Conservation (phyloP, 2,797 vertebrate genomes). For the Anisognathus igniventris region DNA sequence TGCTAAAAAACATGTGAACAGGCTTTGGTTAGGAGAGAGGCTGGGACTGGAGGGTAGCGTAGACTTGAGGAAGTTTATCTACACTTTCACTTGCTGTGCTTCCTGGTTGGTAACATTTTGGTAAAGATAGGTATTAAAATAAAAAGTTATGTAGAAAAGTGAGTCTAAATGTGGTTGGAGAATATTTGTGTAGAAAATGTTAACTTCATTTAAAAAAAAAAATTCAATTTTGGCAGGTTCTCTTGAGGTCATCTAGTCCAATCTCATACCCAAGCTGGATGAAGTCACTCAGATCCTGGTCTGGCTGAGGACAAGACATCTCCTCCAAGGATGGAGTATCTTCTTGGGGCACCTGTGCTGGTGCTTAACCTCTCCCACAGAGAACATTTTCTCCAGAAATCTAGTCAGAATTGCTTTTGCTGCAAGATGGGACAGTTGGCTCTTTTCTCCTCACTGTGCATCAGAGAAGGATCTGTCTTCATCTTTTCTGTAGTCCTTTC, state of each 20-base stretch:
- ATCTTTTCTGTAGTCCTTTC: neutral
- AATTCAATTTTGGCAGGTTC: neutral
- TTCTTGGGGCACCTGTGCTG: neutral
- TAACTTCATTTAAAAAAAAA: neutral
- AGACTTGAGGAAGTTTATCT: neutral
- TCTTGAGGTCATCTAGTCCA: neutral
- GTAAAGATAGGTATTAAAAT: neutral
- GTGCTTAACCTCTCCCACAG: neutral
- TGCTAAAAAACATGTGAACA: neutral
- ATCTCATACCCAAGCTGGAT: neutral
- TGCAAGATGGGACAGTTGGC: neutral
- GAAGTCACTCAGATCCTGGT: neutral
- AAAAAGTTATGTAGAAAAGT: neutral
- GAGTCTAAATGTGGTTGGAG: neutral
- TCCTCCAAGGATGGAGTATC: neutral
- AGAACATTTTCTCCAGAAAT: neutral
- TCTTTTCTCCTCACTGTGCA: neutral
- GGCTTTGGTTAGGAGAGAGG: neutral
- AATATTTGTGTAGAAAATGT: neutral
- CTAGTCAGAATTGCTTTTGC: neutral
- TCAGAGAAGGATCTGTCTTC: neutral
- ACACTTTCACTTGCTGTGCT: neutral
- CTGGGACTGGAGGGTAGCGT: neutral
- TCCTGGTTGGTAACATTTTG: neutral
- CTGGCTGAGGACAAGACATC: neutral